Evolutionary conservation across 2,888 invertebrate genomes (phyloP).

Genomic region (Pseudoips prasinana): DNA sequence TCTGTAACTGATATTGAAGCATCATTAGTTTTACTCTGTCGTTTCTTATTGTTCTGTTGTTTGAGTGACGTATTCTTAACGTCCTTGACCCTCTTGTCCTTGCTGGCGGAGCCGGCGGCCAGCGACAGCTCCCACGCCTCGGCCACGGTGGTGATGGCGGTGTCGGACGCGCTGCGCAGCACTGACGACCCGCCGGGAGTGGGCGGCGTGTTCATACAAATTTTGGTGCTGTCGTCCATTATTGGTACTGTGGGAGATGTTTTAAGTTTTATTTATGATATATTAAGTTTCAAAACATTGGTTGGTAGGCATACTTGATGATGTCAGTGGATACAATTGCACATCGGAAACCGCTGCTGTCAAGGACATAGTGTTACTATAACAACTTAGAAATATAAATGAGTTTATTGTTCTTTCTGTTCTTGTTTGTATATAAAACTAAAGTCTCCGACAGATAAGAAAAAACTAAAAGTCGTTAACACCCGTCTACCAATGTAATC

Average conservation of each 20-base stretch:
- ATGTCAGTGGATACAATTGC: neutral
- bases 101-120: constrained; percentile 92
- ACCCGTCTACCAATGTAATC: too few species aligned
- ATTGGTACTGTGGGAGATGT: constrained; percentile 52
- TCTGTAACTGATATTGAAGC: constrained; percentile 48
- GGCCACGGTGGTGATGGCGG: constrained; percentile 90
- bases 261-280: neutral
- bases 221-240: constrained; percentile 52
- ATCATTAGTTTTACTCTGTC: constrained; percentile 53
- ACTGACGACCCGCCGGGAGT: constrained; percentile 80
- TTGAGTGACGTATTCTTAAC: constrained; percentile 84
- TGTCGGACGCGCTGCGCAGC: constrained; percentile 85
- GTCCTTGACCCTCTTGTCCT: constrained; percentile 94
- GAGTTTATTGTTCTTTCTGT: too few species aligned
- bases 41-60: constrained; percentile 64
- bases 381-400: too few species aligned
- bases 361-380: too few species aligned
- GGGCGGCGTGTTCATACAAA: constrained; percentile 32
- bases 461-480: too few species aligned
- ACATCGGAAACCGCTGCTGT: too few species aligned
- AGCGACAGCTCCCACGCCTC: constrained; percentile 91
- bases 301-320: neutral
- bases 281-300: too few species aligned
- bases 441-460: too few species aligned
- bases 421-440: too few species aligned